Evolutionary conservation across 2,888 invertebrate genomes (phyloP).

Genomic region (Drosophila ezoana): DNA sequence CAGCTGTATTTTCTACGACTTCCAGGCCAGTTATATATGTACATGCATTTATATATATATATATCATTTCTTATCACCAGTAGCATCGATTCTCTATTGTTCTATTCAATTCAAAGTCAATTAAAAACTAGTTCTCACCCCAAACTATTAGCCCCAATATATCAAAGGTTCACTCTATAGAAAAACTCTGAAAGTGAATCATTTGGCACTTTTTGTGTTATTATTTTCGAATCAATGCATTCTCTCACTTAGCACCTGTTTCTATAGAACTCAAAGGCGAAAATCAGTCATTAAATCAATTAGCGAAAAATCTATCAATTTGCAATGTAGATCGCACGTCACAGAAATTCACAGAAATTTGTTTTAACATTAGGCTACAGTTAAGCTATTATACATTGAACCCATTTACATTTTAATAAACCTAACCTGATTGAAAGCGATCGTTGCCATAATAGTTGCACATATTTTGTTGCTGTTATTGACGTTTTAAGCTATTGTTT

Average conservation of each 20-base stretch:
- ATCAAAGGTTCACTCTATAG: slow-evolving; percentile 5
- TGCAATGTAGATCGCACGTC: slow-evolving; percentile 53
- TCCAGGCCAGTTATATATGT: not conserved
- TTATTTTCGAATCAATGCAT: slow-evolving; percentile 26
- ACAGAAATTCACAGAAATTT: slow-evolving; percentile 68
- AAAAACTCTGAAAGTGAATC: slow-evolving; percentile 8
- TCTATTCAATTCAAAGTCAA: slow-evolving; percentile 53
- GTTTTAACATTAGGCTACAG: slow-evolving; percentile 51
- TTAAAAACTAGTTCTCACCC: slow-evolving; percentile 51
- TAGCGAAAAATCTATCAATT: slow-evolving; percentile 58
- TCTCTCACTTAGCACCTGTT: slow-evolving; percentile 55
- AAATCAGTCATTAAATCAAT: slow-evolving; percentile 59
- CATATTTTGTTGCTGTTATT: slow-evolving; percentile 30
- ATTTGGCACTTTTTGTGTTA: slow-evolving; percentile 25
- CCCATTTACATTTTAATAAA: slow-evolving; percentile 64
- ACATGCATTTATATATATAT: not conserved
- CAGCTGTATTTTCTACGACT: not conserved
- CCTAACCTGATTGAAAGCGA: slow-evolving; percentile 43
- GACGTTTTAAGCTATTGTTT: slow-evolving; percentile 25
- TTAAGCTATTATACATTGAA: slow-evolving; percentile 57
- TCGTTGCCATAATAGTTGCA: slow-evolving; percentile 59
- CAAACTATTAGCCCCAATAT: slow-evolving; percentile 24
- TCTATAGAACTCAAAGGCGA: slow-evolving; percentile 22
- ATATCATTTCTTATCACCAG: slow-evolving; percentile 41
- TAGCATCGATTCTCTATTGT: slow-evolving; percentile 57